Evolutionary conservation across 2,113 vertebrate genomes (phyloP), one percentile per base, ranked within the genome.

Genomic region (Pongo abelii): DNA sequence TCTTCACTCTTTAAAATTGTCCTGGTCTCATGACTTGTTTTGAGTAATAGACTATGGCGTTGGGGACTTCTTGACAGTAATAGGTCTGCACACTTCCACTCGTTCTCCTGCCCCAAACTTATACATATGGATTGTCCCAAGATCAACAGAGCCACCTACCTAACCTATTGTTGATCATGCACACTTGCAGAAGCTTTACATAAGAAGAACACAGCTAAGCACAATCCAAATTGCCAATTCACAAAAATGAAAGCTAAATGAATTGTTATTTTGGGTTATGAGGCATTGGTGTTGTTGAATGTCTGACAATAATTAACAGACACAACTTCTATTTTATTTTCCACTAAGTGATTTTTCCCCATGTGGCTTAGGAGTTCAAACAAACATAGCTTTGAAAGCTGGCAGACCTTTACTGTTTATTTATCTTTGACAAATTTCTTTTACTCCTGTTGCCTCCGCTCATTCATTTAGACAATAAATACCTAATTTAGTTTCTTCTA

Each of bases 311-410:
- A 27, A 11, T 30, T 88, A 93, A 85, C 17, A 23, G 10, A 57
- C 43, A 69, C 0, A 85, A 32, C 23, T 18, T 77, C 10, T 85
- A 17, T 77, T 96, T 90, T 94, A 59, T 55, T 85, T 97, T 94
- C 52, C 18, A 75, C 52, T 83, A 25, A 72, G n/a, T 25, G 52
- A 23, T 84, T 70, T 57, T 10, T 38, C 7, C 43, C 48, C 35
- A 52, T 8, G 38, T 69, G 13, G 10, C 8, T 95, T 89, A 83
- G 1, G 12, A 35, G 12, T 69, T 85, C 40, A 94, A 64, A 48
- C 4, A 78, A 61, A 89, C 4, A 95, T 32, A 43, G n/a, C 1
- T 84, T 70, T 94, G 61, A 91, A 84, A 77, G 8, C 23, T 83
- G 35, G 32, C 8, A 55, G 43, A 55, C 3, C 3, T 94, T 97